A percentile compares a stretch with the other conserved stretches of the same genome.
phyloP scores from a whole-genome alignment of 92 coral and sea anemone genomes.

The Porites divaricata region DNA sequence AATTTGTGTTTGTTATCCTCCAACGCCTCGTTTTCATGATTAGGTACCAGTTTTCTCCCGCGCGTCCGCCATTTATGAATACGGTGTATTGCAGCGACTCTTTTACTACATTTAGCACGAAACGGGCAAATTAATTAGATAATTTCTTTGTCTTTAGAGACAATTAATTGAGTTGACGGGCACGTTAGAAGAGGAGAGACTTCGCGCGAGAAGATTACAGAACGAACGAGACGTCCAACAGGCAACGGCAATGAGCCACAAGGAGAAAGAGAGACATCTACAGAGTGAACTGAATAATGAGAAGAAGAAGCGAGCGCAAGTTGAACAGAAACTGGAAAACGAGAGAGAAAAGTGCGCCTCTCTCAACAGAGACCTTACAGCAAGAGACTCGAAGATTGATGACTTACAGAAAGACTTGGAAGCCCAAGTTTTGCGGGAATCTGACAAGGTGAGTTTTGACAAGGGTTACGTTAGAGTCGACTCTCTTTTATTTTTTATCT shows the following conservation, averaged over 20 bases:
- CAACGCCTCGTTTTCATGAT: no score
- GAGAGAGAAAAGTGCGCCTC: constrained; percentile 67
- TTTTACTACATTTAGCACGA: background rate
- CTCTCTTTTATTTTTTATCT: no score
- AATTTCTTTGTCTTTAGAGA: constrained; percentile 50
- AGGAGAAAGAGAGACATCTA: constrained; percentile 78
- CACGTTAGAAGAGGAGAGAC: constrained; percentile 86
- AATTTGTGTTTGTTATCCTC: no score
- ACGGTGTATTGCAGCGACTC: no score
- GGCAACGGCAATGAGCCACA: constrained; percentile 95
- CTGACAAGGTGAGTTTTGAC: constrained; percentile 52
- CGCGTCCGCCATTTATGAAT: no score
- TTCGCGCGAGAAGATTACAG: constrained; percentile 87
- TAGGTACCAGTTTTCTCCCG: no score
- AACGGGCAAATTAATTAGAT: background rate
- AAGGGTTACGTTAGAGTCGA: no score
- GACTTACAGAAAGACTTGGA: constrained; percentile 54
- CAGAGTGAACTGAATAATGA: constrained; percentile 81
- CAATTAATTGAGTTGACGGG: constrained; percentile 92
- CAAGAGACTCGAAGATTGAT: constrained; percentile 45
- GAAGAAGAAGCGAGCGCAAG: constrained; percentile 62
- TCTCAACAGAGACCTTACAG: constrained; percentile 59
- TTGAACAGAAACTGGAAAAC: constrained; percentile 65
- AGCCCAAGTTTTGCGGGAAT: constrained; percentile 33
- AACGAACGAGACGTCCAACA: constrained; percentile 97